A percentile compares a stretch with the other conserved stretches of the same genome.
Evolutionary conservation across 2,113 vertebrate genomes (phyloP).

Genomic region (Pipa parva): DNA sequence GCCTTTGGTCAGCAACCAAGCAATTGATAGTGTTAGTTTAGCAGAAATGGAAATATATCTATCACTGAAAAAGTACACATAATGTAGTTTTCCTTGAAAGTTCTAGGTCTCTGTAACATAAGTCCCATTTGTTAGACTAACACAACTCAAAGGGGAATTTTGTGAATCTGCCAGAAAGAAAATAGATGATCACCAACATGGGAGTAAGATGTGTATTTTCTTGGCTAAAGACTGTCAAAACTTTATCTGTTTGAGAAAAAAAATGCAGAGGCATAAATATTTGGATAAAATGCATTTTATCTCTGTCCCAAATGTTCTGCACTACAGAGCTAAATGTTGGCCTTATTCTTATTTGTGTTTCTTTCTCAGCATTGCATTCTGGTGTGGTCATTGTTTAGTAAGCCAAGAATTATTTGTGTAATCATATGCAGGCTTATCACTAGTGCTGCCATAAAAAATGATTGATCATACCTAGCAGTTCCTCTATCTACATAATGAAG

Average conservation of each 20-base stretch:
- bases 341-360: not conserved
- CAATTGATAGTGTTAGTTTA: too few species aligned
- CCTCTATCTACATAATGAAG: not conserved
- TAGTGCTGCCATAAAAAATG: not conserved
- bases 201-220: not conserved
- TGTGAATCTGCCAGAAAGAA: not conserved
- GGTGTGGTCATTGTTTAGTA: not conserved
- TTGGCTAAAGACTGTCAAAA: not conserved
- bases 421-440: not conserved
- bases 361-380: not conserved
- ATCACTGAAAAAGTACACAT: too few species aligned
- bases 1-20: too few species aligned
- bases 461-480: constrained; percentile 2
- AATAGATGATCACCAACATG: not conserved
- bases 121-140: not conserved
- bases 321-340: not conserved
- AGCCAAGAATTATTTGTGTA: constrained; percentile 3
- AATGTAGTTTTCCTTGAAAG: not conserved
- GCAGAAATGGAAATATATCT: too few species aligned
- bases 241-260: not conserved
- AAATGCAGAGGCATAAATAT: not conserved
- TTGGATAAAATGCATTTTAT: not conserved
- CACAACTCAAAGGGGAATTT: not conserved
- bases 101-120: not conserved
- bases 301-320: not conserved